Conservation (phyloP, 2,888 invertebrate species). For the Azorinus chamasolen region DNA sequence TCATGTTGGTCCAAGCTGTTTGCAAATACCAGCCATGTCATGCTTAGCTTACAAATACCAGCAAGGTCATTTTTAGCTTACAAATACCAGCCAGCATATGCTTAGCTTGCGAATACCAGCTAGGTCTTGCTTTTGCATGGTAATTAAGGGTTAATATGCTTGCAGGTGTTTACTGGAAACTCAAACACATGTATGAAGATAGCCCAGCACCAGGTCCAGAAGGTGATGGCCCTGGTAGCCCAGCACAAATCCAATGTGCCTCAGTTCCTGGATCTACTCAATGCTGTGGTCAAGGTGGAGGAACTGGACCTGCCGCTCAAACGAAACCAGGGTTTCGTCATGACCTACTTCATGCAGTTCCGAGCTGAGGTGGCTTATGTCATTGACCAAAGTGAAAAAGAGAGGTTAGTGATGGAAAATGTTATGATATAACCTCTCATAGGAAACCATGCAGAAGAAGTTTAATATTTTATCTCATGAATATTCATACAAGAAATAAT, state of each 20-base stretch:
- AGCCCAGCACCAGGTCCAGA: conserved; percentile 82
- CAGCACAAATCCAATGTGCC: conserved; percentile 79
- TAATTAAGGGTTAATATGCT: too few species aligned
- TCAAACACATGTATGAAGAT: conserved; percentile 84
- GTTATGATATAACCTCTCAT: too few species aligned
- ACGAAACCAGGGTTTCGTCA: conserved; percentile 85
- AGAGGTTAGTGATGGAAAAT: conserved; percentile 73
- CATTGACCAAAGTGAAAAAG: conserved; percentile 79
- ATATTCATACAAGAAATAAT: too few species aligned
- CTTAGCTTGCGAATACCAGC: too few species aligned
- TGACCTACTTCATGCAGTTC: conserved; percentile 86
- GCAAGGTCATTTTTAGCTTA: too few species aligned
- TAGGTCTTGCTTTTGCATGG: too few species aligned
- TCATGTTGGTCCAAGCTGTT: too few species aligned
- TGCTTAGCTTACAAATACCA: too few species aligned
- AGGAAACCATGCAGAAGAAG: too few species aligned
- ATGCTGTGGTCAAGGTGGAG: conserved; percentile 85
- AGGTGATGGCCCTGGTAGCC: conserved; percentile 82
- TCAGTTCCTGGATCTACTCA: conserved; percentile 84
- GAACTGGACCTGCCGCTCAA: conserved; percentile 85
- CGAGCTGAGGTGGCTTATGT: conserved; percentile 81
- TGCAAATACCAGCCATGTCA: too few species aligned
- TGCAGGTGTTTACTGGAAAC: conserved; percentile 85
- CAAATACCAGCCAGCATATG: too few species aligned
- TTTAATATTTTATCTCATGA: too few species aligned